These are phyloP conservation scores for Triplophysa yarkandensis DNA, from an alignment of 2,797 vertebrate genomes.

Conservation along the genomic window DNA sequence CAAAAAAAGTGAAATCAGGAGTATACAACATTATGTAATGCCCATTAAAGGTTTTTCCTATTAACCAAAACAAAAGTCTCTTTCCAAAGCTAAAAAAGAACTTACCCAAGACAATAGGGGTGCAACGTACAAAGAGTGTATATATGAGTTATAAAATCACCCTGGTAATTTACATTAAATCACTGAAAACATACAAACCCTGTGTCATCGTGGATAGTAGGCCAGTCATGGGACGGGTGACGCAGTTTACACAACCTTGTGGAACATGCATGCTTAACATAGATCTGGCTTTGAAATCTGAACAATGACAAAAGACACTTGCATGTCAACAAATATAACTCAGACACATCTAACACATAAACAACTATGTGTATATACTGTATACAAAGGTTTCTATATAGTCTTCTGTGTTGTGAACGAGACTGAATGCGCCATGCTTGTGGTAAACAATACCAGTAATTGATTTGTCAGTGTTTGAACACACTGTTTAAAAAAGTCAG, in stretches of 20 bases:
- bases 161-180: constrained; percentile 27
- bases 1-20: neutral
- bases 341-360: neutral
- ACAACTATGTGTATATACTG: neutral
- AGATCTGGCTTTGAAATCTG: constrained; percentile 16
- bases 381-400: neutral
- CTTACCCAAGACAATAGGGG: neutral
- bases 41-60: constrained; percentile 15
- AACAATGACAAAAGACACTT: neutral
- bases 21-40: constrained; percentile 20
- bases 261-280: constrained; percentile 22
- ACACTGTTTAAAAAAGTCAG: neutral
- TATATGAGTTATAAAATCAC: neutral
- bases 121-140: neutral
- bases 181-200: neutral
- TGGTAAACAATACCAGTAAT: neutral
- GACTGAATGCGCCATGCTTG: neutral
- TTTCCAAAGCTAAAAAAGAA: constrained; percentile 8
- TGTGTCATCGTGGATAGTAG: neutral
- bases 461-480: neutral
- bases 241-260: constrained; percentile 17
- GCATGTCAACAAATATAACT: constrained; percentile 1
- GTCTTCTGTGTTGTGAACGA: constrained; percentile 5
- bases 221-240: constrained; percentile 26
- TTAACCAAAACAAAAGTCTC: neutral